Evolutionary conservation across 1,140 invertebrate species (phyloP).

Genomic region (Teleogryllus occipitalis): DNA sequence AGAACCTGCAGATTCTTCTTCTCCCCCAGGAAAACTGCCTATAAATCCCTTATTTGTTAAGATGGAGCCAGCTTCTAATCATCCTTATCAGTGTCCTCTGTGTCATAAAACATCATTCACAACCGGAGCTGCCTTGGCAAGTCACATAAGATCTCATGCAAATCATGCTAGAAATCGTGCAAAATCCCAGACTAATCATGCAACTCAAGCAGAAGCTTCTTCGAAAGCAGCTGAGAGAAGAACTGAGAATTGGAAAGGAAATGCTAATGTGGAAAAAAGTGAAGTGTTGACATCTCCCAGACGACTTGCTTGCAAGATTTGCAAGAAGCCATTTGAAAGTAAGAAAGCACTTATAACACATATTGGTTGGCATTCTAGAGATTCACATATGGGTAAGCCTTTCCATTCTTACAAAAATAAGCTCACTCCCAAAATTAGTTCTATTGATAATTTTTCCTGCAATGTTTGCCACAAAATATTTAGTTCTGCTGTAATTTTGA

Average conservation of each 20-base stretch:
- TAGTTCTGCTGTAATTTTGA: constrained; percentile 14
- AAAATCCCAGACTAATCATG: background rate
- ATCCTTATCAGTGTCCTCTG: constrained; percentile 7
- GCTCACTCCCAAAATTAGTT: no score
- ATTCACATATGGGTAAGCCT: background rate
- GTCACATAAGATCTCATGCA: constrained; percentile 12
- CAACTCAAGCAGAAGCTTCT: background rate
- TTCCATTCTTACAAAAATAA: no score
- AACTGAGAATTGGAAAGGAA: background rate
- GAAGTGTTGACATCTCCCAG: background rate
- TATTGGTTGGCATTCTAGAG: constrained; percentile 17
- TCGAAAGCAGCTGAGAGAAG: background rate
- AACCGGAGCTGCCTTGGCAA: constrained; percentile 8
- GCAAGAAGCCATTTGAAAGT: constrained; percentile 6
- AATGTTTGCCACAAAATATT: constrained; percentile 17
- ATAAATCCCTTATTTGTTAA: background rate
- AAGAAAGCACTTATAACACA: constrained; percentile 17
- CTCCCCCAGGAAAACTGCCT: background rate
- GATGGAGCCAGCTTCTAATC: background rate
- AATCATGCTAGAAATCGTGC: background rate
- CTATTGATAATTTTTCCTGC: constrained; percentile 9
- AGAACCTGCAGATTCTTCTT: background rate
- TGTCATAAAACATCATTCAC: constrained; percentile 15
- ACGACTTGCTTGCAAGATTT: constrained; percentile 2
- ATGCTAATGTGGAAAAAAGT: background rate